phyloP scores from a whole-genome alignment of 2,797 vertebrate species.

The Esox masquinongy region DNA sequence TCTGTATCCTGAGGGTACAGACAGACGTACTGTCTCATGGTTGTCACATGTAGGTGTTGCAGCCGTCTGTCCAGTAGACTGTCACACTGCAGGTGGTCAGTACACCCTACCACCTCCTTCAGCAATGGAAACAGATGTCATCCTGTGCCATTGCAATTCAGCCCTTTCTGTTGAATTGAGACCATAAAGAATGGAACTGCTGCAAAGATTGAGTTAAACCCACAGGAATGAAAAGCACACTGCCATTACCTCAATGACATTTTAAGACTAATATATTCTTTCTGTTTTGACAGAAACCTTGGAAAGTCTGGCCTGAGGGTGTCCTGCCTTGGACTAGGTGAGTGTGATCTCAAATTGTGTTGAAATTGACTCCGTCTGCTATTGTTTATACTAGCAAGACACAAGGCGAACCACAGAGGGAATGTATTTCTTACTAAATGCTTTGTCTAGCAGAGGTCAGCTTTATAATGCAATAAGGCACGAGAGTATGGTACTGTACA shows the following conservation, averaged over 20 bases:
- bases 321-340: conserved; percentile 97
- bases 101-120: neutral
- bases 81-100: neutral
- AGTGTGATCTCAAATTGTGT: conserved; percentile 54
- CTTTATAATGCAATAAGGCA: no score
- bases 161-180: no score
- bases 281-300: conserved; percentile 88
- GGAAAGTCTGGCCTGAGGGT: conserved; percentile 96
- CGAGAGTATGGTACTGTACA: no score
- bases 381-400: neutral
- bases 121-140: no score
- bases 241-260: conserved; percentile 34
- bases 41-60: neutral
- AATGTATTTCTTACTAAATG: neutral
- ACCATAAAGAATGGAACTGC: neutral
- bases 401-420: neutral
- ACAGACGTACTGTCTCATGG: neutral
- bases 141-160: no score
- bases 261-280: conserved; percentile 43
- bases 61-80: neutral
- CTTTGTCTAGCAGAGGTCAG: neutral
- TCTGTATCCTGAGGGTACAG: neutral
- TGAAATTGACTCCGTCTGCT: neutral
- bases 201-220: neutral
- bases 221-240: conserved; percentile 33